Evolutionary conservation across 2,113 vertebrate species (phyloP), one percentile per base, ranked within the genome.

Genomic region (Melanerpes formicivorus): DNA sequence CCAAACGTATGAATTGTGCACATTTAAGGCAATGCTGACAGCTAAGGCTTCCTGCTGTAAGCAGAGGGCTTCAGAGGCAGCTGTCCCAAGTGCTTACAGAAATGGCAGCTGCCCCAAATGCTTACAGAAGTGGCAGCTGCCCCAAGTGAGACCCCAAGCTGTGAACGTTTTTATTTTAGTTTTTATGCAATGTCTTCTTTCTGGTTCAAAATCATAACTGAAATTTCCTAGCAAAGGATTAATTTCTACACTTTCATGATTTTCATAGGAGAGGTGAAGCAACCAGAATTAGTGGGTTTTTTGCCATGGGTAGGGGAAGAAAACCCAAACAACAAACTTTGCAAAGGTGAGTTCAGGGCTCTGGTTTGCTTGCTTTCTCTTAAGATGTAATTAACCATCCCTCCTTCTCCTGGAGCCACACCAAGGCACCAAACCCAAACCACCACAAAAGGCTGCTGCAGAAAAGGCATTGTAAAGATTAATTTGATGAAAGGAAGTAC

Each of bases 1-100:
- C 74, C 80, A 95, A 93, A 90, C 90, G 92, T 67, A 80, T 60
- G 92, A 89, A 92, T 95, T 85, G 77, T 91, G 60, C 37, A 93
- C 77, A 94, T 76, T 93, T 77, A 67, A 78, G 73, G 55, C 72
- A 90, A 84, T 59, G 32, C 64, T 89, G 84, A 60, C 87, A 87
- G 46, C 48, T 66, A 84, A 74, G 82, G 66, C 60, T 75, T 87
- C 56, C 78, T 48, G 3, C 40, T 79, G 30, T 56, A 80, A 82
- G 48, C 80, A 89, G 71, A 73, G 29, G 60, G 30, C 30, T 81
- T 74, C 4, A 46, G 27, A 30, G 7, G 5, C 42, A 92, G 64
- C 59, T 55, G 6, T 59, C 29, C 19, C 26, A 82, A 90, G 66
- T 88, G 14, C 81, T 81, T 80, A 63, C 5, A 6, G 67, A 73